These are phyloP conservation scores for Zaprionus lachaisei DNA, from an alignment of 1,140 invertebrate species.

Conservation along the genomic window DNA sequence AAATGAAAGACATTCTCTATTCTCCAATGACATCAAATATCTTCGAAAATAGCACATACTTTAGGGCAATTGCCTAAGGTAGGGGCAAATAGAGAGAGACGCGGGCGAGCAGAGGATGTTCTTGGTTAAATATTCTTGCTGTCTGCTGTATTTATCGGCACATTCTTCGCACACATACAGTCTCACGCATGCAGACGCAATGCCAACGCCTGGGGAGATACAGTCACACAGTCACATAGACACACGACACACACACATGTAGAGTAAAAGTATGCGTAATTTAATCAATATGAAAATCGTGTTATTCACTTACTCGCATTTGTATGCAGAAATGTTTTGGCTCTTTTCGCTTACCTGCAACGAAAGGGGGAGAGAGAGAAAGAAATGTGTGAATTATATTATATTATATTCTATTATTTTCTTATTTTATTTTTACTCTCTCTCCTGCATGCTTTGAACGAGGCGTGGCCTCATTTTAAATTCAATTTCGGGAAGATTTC, in stretches of 20 bases:
- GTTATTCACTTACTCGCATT: conserved; percentile 74
- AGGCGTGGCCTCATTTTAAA: conserved; percentile 58
- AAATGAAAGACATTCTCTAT: conserved; percentile 3
- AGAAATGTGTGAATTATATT: conserved; percentile 31
- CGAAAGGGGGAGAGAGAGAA: conserved; percentile 19
- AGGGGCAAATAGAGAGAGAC: neutral
- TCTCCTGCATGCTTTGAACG: conserved; percentile 11
- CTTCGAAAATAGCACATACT: neutral
- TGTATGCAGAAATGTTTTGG: conserved; percentile 61
- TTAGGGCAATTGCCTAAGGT: neutral
- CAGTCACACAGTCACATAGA: neutral
- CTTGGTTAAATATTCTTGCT: conserved; percentile 22
- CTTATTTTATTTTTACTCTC: neutral
- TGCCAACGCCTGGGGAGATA: neutral
- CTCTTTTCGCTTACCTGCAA: conserved; percentile 66
- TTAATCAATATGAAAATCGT: conserved; percentile 77
- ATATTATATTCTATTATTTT: conserved; percentile 14
- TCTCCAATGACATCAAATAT: neutral
- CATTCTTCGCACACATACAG: conserved; percentile 9
- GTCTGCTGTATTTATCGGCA: conserved; percentile 27
- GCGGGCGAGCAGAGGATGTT: neutral
- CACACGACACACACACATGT: neutral
- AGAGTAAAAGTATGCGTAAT: conserved; percentile 55
- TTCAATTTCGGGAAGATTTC: conserved; percentile 69
- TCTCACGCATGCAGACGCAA: neutral